Evolutionary conservation across 2,888 invertebrate genomes (phyloP).

Genomic region (Serripes groenlandicus): DNA sequence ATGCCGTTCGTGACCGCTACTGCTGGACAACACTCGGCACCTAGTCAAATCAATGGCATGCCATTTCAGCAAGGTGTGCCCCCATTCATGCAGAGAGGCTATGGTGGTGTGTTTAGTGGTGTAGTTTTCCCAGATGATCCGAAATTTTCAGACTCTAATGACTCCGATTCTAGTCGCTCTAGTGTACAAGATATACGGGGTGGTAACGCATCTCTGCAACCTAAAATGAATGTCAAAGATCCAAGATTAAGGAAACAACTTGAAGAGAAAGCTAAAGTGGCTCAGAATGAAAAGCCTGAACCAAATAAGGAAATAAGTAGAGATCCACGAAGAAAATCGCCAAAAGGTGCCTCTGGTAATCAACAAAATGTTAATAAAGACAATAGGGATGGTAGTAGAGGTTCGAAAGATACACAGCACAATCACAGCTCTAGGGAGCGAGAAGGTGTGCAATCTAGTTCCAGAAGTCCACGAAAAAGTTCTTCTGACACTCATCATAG

Average conservation of each 20-base stretch:
- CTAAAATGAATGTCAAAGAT: conserved; percentile 27
- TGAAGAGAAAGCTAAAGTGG: not conserved
- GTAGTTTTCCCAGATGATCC: conserved; percentile 57
- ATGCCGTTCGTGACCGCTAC: not conserved
- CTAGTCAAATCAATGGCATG: not conserved
- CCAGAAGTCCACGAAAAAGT: conserved; percentile 27
- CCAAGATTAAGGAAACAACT: conserved; percentile 22
- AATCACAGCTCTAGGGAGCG: not conserved
- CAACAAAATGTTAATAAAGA: not conserved
- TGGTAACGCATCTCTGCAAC: not conserved
- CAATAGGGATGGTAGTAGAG: not conserved
- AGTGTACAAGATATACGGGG: conserved; percentile 31
- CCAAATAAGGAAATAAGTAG: conserved; percentile 19
- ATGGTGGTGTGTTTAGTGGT: conserved; percentile 37
- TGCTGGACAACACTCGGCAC: not conserved
- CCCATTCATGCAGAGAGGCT: conserved; percentile 6
- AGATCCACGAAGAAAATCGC: conserved; percentile 8
- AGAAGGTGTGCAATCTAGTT: not conserved
- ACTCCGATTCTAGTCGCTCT: conserved; percentile 57
- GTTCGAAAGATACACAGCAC: not conserved
- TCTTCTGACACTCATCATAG: not conserved
- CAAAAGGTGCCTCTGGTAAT: not conserved
- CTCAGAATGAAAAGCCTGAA: not conserved
- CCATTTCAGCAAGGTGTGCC: conserved; percentile 7
- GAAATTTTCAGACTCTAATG: conserved; percentile 53